Percentiles rank a stretch among this genome's conserved stretches.
Evolutionary conservation across 2,113 vertebrate species (phyloP).

Genomic region (Aptenodytes forsteri): DNA sequence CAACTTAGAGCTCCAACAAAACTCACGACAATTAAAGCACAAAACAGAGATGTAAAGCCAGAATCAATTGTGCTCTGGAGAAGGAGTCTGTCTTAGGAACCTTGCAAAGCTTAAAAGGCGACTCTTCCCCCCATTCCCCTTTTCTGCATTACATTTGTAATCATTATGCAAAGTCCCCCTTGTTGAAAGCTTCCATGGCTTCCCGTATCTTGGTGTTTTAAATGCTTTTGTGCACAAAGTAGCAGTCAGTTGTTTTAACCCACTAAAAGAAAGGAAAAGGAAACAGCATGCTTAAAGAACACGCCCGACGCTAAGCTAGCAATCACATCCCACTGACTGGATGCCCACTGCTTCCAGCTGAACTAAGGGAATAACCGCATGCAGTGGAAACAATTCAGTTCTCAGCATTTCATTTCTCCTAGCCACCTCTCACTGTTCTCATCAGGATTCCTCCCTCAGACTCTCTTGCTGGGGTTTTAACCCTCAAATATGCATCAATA

Average conservation of each 20-base stretch:
- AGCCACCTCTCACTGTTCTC: conserved; percentile 47
- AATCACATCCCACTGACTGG: conserved; percentile 56
- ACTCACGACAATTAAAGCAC: neutral
- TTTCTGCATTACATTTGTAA: neutral
- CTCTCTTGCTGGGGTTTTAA: neutral
- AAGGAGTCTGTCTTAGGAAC: neutral
- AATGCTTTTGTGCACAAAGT: neutral
- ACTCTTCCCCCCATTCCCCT: neutral
- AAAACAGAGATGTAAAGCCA: neutral
- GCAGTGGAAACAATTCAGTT: neutral
- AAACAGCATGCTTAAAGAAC: neutral
- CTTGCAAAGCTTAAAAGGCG: neutral
- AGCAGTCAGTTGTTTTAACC: neutral
- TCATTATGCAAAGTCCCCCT: neutral
- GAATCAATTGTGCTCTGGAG: neutral
- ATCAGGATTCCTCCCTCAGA: conserved; percentile 53
- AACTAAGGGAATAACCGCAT: neutral
- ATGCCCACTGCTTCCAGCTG: conserved; percentile 43
- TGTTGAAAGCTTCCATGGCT: neutral
- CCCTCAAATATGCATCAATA: neutral
- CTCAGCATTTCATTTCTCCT: neutral
- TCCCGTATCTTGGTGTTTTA: neutral
- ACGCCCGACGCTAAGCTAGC: neutral
- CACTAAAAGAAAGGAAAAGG: neutral
- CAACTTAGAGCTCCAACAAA: neutral